Evolutionary conservation across 2,113 vertebrate genomes (phyloP).

Genomic region (Salminus brasiliensis): DNA sequence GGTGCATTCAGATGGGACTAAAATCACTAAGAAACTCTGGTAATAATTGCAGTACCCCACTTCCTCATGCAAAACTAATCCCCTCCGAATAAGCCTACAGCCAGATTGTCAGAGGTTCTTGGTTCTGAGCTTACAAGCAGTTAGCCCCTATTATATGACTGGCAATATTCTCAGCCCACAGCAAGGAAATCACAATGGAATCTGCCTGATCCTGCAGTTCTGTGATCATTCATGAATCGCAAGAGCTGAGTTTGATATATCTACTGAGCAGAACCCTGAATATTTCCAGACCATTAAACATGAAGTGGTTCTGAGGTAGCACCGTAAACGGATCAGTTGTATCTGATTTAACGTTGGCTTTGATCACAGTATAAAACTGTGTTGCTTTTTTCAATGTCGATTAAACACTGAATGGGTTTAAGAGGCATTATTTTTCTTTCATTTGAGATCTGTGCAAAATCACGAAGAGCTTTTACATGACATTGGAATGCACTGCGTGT

Average conservation of each 20-base stretch:
- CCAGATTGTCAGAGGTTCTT: not conserved
- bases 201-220: conserved; percentile 6
- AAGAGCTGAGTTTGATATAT: conserved; percentile 16
- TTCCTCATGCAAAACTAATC: too few species aligned
- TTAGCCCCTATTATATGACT: not conserved
- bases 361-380: not conserved
- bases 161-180: not conserved
- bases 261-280: not conserved
- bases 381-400: not conserved
- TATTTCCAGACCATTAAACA: conserved; percentile 22
- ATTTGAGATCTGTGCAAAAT: conserved; percentile 9
- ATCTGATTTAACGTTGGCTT: conserved; percentile 14
- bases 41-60: too few species aligned
- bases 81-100: too few species aligned
- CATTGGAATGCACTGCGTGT: not conserved
- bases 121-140: not conserved
- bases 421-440: conserved; percentile 2
- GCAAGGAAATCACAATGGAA: not conserved
- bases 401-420: not conserved
- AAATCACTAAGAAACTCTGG: too few species aligned
- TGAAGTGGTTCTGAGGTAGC: conserved; percentile 24
- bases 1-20: too few species aligned
- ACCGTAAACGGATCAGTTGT: not conserved
- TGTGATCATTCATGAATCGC: not conserved
- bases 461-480: conserved; percentile 2